Conservation (phyloP, 2,888 invertebrate species). For the Nipponacmea schrenckii region DNA sequence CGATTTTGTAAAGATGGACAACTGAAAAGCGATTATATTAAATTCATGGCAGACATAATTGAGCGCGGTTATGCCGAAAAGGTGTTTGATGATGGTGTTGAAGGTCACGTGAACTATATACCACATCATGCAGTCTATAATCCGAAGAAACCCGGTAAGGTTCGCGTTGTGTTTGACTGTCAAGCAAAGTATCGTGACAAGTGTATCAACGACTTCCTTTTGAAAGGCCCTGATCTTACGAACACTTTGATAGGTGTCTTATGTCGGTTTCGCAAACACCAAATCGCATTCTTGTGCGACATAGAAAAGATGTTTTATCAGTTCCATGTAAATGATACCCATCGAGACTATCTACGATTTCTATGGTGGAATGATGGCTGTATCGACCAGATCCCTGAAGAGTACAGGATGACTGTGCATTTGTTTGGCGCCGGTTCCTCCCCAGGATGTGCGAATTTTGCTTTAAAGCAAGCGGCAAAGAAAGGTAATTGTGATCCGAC, state of each 20-base stretch:
- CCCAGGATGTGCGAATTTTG: conserved; percentile 33
- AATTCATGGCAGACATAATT: not conserved
- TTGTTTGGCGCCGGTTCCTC: conserved; percentile 35
- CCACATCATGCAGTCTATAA: not conserved
- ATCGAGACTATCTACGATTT: conserved; percentile 32
- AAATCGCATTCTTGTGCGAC: conserved; percentile 33
- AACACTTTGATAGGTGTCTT: conserved; percentile 31
- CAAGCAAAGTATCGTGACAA: conserved; percentile 22
- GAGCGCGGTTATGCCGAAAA: not conserved
- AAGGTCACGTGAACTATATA: not conserved
- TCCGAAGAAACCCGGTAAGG: no score
- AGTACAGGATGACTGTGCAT: conserved; percentile 33
- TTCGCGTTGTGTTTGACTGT: no score
- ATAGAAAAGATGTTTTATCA: conserved; percentile 32
- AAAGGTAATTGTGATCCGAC: conserved; percentile 18
- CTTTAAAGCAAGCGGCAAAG: conserved; percentile 23
- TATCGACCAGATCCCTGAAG: conserved; percentile 8
- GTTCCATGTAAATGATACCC: conserved; percentile 12
- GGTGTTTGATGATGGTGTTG: no score
- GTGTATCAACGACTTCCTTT: conserved; percentile 16
- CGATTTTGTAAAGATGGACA: not conserved
- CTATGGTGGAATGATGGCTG: conserved; percentile 24
- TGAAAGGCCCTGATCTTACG: conserved; percentile 35
- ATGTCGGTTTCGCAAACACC: conserved; percentile 26
- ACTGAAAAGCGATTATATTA: not conserved